These are phyloP conservation scores for Andrena haemorrhoa DNA, from an alignment of 2,888 invertebrate species.

Conservation along the genomic window DNA sequence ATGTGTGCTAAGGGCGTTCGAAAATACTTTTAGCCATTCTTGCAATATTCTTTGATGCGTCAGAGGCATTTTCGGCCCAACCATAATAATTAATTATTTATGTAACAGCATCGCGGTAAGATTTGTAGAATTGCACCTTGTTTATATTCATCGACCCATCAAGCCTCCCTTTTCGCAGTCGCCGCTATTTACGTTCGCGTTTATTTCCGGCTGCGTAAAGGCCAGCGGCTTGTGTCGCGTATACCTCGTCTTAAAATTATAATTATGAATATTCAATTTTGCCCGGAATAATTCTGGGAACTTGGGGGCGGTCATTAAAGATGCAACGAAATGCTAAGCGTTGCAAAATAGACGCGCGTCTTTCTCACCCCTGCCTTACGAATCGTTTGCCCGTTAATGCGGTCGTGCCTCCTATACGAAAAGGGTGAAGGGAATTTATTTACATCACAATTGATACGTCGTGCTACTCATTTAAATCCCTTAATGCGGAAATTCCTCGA, in stretches of 20 bases:
- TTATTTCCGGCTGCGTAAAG: conserved; percentile 4
- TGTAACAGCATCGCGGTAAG: too few species aligned
- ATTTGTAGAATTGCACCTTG: background rate
- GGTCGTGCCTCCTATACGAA: too few species aligned
- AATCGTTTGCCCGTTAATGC: conserved; percentile 30
- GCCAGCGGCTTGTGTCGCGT: conserved; percentile 12
- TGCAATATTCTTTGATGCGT: too few species aligned
- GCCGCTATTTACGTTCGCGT: conserved; percentile 13
- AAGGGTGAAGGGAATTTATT: too few species aligned
- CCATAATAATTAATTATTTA: too few species aligned
- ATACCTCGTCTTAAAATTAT: conserved; percentile 36
- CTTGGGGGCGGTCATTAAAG: conserved; percentile 38
- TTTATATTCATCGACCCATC: background rate
- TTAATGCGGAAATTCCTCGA: too few species aligned
- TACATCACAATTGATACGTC: too few species aligned
- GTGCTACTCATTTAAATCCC: too few species aligned
- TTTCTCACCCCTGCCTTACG: background rate
- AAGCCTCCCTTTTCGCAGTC: background rate
- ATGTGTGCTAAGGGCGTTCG: too few species aligned
- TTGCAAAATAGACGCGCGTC: conserved; percentile 15
- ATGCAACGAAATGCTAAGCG: conserved; percentile 53
- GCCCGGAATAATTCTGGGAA: conserved; percentile 32
- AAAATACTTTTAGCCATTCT: too few species aligned
- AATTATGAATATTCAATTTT: conserved; percentile 54
- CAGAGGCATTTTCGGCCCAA: too few species aligned